Conservation (phyloP, 2,797 vertebrate genomes). For the Octomys mimax region DNA sequence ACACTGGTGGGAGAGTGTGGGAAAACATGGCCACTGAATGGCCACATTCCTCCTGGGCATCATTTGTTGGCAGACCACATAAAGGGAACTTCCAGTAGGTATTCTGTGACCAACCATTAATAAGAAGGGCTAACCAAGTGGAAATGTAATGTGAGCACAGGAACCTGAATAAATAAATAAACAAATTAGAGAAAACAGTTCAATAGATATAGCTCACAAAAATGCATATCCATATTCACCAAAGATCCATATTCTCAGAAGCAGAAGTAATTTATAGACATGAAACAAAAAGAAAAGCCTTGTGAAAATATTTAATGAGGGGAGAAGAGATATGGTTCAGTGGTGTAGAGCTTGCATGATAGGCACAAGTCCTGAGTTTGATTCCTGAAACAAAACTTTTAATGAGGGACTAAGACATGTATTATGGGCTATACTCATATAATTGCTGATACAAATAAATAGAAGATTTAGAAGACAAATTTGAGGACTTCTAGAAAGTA, state of each 20-base stretch:
- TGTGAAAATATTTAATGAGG: not conserved
- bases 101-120: not conserved
- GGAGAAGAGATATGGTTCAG: too few species aligned
- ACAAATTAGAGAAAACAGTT: not conserved
- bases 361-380: too few species aligned
- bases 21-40: fast-evolving
- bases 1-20: not conserved
- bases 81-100: not conserved
- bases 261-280: not conserved
- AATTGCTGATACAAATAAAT: not conserved
- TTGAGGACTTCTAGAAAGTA: not conserved
- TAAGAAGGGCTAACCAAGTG: not conserved
- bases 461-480: not conserved
- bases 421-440: not conserved
- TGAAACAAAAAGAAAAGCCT: not conserved
- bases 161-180: not conserved
- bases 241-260: not conserved
- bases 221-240: not conserved
- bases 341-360: too few species aligned
- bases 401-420: not conserved
- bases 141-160: not conserved
- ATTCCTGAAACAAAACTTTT: not conserved
- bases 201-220: not conserved
- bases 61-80: not conserved
- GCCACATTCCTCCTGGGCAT: not conserved